phyloP scores from a whole-genome alignment of 2,888 invertebrate species.

The Acleris literana region DNA sequence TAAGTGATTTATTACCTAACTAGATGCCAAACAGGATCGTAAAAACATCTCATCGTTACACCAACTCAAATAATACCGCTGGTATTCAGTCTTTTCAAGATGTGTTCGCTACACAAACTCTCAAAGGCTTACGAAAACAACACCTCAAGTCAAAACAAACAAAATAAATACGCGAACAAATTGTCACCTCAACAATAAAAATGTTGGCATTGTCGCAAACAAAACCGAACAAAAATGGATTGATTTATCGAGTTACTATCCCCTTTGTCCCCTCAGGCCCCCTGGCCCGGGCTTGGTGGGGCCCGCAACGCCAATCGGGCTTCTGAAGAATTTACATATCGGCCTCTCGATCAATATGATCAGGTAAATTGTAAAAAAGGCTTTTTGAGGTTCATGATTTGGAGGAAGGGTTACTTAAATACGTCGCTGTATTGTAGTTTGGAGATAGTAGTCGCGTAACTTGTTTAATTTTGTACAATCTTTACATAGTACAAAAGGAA shows the following conservation, averaged over 20 bases:
- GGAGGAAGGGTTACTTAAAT: neutral
- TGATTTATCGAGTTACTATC: constrained; percentile 72
- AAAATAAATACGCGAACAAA: constrained; percentile 40
- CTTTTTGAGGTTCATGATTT: constrained; percentile 6
- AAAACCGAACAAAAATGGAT: constrained; percentile 47
- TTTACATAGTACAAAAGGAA: too few species aligned
- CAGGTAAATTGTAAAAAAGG: constrained; percentile 23
- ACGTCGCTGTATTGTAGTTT: too few species aligned
- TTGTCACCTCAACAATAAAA: constrained; percentile 38
- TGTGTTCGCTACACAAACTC: too few species aligned
- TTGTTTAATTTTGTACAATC: too few species aligned
- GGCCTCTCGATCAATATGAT: constrained; percentile 30
- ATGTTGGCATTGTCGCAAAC: constrained; percentile 41
- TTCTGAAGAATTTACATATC: constrained; percentile 32
- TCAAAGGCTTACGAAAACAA: constrained; percentile 9
- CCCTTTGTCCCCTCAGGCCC: constrained; percentile 21
- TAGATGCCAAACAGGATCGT: too few species aligned
- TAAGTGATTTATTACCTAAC: too few species aligned
- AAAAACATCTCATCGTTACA: too few species aligned
- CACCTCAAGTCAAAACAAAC: constrained; percentile 37
- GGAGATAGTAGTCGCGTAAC: too few species aligned
- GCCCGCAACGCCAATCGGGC: constrained; percentile 25
- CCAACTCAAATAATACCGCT: too few species aligned
- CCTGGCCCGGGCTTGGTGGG: constrained; percentile 11
- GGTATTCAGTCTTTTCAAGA: too few species aligned